Evolutionary conservation across 1,140 invertebrate genomes (phyloP).

Genomic region (Listronotus oregonensis): DNA sequence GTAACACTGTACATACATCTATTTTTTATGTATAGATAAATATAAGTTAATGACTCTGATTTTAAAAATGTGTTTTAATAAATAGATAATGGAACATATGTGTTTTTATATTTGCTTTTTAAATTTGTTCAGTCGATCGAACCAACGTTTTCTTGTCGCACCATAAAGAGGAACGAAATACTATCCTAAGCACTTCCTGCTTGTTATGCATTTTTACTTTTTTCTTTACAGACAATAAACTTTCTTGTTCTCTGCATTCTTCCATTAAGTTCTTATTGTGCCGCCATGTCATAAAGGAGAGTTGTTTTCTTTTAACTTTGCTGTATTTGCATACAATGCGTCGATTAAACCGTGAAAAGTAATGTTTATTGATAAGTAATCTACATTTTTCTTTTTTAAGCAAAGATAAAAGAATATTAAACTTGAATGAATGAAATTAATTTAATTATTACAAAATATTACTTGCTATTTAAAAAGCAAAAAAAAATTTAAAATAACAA

Average conservation of each 20-base stretch:
- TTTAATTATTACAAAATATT: no score
- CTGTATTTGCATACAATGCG: background rate
- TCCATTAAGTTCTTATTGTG: slow-evolving; percentile 1
- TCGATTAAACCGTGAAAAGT: background rate
- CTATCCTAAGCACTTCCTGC: background rate
- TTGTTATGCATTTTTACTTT: background rate
- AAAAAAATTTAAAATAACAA: no score
- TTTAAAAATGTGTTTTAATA: no score
- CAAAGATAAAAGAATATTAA: no score
- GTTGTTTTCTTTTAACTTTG: background rate
- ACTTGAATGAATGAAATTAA: no score
- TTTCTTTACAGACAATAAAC: background rate
- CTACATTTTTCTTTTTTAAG: no score
- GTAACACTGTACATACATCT: no score
- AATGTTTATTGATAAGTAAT: background rate
- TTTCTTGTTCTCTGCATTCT: background rate
- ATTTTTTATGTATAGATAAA: no score
- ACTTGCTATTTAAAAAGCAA: no score
- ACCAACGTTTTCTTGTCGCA: background rate
- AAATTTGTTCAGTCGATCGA: no score
- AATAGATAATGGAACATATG: background rate
- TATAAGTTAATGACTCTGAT: no score
- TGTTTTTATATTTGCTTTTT: background rate
- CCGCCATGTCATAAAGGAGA: background rate
- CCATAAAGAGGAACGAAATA: background rate